Base-by-base conservation (phyloP, 2,113 vertebrate species). In the Euleptes europaea region DNA sequence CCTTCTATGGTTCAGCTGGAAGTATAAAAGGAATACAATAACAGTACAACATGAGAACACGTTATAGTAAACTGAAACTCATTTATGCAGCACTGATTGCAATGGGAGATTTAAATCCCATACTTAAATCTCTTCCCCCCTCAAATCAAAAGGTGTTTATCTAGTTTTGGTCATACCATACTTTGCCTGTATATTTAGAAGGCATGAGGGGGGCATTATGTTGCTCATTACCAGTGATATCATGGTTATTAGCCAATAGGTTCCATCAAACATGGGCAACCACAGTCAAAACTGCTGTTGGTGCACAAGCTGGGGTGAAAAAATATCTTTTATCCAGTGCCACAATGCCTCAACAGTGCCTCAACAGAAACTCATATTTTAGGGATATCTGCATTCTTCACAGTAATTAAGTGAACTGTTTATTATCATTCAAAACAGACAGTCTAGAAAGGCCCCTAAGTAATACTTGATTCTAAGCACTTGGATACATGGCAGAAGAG, bases 401-500 rank as follows among this genome's bases (percentile, higher is more conserved):
- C 23, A 75, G 23, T 63, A 42, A 13, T 26, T 74, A 74, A 74
- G 4, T 28, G 26, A 65, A 10, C 38, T 31, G n/a, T 35, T 5
- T 23, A 33, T 14, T 21, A 42, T 51, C 49, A 35, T 70, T 69
- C 47, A 15, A 60, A 78, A 63, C 7, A 38, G 60, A 44, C 10
- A 80, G 14, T 47, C 17, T 67, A 47, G 78, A 67, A 80, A 80
- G 28, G 42, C 57, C 57, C n/a, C 57, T 42, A 65, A 63, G 40
- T 92, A 82, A 67, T 93, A 90, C 82, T 92, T 90, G 89, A 38
- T 93, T 94, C 85, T 93, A 82, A 94, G 90, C 92, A 93, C 84
- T 92, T 88, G 63, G 54, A 93, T 89, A 94, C 85, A 91, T 63
- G 76, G 90, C 95, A 96, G 93, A 92, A 90, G 95, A 95, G 88